Percentiles rank a stretch among this genome's conserved stretches.
phyloP scores from a whole-genome alignment of 2,888 invertebrate species.

The Artemia sp. region DNA sequence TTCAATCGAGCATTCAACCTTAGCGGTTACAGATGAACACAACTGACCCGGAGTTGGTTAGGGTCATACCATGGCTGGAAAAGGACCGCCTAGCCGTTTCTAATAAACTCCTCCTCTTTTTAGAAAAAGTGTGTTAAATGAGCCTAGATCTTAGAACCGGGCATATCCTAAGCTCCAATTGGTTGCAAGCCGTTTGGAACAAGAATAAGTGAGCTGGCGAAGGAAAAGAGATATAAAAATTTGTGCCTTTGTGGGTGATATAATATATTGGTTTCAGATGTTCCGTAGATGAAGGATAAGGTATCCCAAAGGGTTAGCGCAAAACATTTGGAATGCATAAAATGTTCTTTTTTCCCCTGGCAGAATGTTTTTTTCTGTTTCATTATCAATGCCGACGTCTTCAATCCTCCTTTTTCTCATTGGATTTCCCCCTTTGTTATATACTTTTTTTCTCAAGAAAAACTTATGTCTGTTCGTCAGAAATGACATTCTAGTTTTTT shows the following conservation, averaged over 20 bases:
- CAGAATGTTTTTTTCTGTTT: no score
- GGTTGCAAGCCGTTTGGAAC: conserved; percentile 8
- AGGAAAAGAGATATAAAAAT: not conserved
- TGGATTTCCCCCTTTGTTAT: no score
- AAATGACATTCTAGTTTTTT: no score
- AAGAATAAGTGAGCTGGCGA: not conserved
- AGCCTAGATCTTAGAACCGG: no score
- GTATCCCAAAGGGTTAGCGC: not conserved
- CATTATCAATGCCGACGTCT: no score
- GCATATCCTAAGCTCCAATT: not conserved
- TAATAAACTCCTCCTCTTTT: not conserved
- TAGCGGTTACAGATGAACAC: conserved; percentile 14
- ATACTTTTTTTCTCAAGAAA: no score
- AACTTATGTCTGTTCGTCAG: no score
- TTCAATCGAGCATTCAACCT: conserved; percentile 14
- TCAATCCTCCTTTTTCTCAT: no score
- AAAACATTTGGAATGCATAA: not conserved
- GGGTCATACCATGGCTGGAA: conserved; percentile 9
- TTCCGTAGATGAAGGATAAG: conserved; percentile 2
- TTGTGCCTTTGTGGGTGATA: not conserved
- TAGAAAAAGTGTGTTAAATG: not conserved
- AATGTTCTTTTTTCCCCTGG: no score
- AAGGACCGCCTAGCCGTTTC: conserved; percentile 2
- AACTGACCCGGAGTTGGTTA: conserved; percentile 14
- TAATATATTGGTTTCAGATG: conserved; percentile 11